These are phyloP conservation scores for Orchesella flavescens DNA, from an alignment of 2,888 invertebrate species.

Conservation along the genomic window DNA sequence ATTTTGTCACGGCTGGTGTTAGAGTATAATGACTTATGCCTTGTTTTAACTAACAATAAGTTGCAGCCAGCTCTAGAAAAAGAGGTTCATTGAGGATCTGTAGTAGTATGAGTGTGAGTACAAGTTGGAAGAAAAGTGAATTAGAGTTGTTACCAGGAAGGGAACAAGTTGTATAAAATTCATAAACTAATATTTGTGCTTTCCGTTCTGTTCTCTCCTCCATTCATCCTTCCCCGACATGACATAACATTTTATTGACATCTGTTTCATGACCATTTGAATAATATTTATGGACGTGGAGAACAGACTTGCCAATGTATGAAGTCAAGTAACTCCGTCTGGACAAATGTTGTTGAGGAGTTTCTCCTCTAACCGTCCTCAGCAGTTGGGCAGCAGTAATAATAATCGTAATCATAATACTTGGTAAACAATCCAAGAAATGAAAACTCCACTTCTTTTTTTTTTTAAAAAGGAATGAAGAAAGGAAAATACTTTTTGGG, in stretches of 20 bases:
- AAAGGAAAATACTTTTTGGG: too few species aligned
- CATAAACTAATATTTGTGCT: conserved; percentile 17
- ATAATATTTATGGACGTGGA: conserved; percentile 52
- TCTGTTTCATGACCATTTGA: conserved; percentile 60
- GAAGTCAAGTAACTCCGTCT: too few species aligned
- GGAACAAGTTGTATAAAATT: not conserved
- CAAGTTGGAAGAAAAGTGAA: not conserved
- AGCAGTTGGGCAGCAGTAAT: not conserved
- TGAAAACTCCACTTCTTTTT: not conserved
- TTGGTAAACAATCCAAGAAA: conserved; percentile 4
- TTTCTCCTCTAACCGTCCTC: not conserved
- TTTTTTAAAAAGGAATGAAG: too few species aligned
- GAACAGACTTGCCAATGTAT: not conserved
- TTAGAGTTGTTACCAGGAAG: not conserved
- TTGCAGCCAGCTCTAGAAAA: too few species aligned
- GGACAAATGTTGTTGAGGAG: not conserved
- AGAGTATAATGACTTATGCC: too few species aligned
- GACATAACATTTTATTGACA: conserved; percentile 58
- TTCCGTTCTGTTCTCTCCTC: not conserved
- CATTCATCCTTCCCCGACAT: conserved; percentile 8
- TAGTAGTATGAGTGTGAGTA: not conserved
- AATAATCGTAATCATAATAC: conserved; percentile 16
- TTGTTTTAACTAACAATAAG: too few species aligned
- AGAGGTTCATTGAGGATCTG: too few species aligned
- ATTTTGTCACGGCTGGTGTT: too few species aligned